Percentiles rank a stretch among this genome's conserved stretches.
These are phyloP conservation scores for Diaperis boleti DNA, from an alignment of 2,888 invertebrate genomes.

Conservation along the genomic window DNA sequence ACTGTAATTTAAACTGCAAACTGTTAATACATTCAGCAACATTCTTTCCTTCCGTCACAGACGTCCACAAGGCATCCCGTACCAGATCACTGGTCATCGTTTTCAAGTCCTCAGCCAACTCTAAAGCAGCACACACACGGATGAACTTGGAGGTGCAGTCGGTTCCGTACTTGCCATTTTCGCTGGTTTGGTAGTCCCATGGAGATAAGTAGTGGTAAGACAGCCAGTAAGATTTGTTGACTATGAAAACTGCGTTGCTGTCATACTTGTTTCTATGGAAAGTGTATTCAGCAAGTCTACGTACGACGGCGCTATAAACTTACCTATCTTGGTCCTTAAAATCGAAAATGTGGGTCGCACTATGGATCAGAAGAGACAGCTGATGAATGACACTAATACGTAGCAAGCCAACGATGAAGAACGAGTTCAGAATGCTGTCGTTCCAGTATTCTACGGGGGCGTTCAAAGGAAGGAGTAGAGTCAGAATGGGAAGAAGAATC, in stretches of 20 bases:
- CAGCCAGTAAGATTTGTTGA: slow-evolving; percentile 83
- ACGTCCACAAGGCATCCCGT: slow-evolving; percentile 73
- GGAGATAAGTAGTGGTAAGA: slow-evolving; percentile 85
- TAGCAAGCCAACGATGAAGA: slow-evolving; percentile 78
- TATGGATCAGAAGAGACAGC: slow-evolving; percentile 79
- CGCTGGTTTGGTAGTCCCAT: slow-evolving; percentile 85
- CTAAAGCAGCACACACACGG: slow-evolving; percentile 77
- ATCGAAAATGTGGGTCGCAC: slow-evolving; percentile 80
- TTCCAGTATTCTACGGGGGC: slow-evolving; percentile 85
- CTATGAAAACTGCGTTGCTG: slow-evolving; percentile 80
- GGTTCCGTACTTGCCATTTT: slow-evolving; percentile 80
- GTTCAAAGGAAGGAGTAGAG: slow-evolving; percentile 79
- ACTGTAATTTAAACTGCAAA: slow-evolving; percentile 57
- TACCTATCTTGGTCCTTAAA: slow-evolving; percentile 78
- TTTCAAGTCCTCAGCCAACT: slow-evolving; percentile 73
- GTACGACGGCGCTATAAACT: no score
- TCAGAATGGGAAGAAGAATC: slow-evolving; percentile 74
- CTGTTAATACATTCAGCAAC: slow-evolving; percentile 72
- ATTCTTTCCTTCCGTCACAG: slow-evolving; percentile 70
- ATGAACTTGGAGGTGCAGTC: slow-evolving; percentile 78
- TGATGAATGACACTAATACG: slow-evolving; percentile 76
- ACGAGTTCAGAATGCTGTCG: slow-evolving; percentile 73
- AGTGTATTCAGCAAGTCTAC: no score
- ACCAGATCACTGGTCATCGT: slow-evolving; percentile 75
- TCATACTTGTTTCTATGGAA: slow-evolving; percentile 78